These are phyloP conservation scores for Apeira syringaria DNA, from an alignment of 2,888 invertebrate species.

Conservation along the genomic window DNA sequence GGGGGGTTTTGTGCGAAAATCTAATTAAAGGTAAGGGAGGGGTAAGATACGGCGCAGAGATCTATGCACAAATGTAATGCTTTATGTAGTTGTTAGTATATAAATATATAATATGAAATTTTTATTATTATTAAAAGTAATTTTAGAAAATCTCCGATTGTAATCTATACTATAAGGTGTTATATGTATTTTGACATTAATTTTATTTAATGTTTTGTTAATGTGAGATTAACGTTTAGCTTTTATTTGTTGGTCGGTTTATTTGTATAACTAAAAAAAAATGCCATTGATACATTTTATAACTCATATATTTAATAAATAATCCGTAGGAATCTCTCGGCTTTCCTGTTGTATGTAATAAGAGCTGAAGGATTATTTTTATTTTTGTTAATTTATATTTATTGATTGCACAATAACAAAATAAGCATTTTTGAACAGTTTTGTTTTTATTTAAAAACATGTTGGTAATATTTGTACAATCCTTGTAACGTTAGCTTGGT, in stretches of 20 bases:
- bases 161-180: slow-evolving; percentile 52
- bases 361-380: too few species aligned
- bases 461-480: too few species aligned
- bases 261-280: neutral
- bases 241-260: slow-evolving; percentile 22
- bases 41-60: slow-evolving; percentile 34
- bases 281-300: too few species aligned
- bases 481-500: slow-evolving; percentile 12
- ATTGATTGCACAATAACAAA: too few species aligned
- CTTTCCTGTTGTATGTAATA: too few species aligned
- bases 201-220: slow-evolving; percentile 31
- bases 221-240: slow-evolving; percentile 27
- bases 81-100: slow-evolving; percentile 75
- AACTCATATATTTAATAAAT: too few species aligned
- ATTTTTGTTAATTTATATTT: too few species aligned
- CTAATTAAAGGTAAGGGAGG: slow-evolving; percentile 12
- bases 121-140: slow-evolving; percentile 30
- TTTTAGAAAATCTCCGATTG: slow-evolving; percentile 55
- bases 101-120: slow-evolving; percentile 36
- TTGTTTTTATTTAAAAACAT: too few species aligned
- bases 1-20: slow-evolving; percentile 20
- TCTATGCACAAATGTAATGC: slow-evolving; percentile 70
- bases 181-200: slow-evolving; percentile 42
- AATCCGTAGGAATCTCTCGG: neutral
- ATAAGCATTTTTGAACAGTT: too few species aligned